Evolutionary conservation across 1,140 invertebrate species (phyloP), one percentile per base, ranked within the genome.

Genomic region (Temnothorax longispinosus): DNA sequence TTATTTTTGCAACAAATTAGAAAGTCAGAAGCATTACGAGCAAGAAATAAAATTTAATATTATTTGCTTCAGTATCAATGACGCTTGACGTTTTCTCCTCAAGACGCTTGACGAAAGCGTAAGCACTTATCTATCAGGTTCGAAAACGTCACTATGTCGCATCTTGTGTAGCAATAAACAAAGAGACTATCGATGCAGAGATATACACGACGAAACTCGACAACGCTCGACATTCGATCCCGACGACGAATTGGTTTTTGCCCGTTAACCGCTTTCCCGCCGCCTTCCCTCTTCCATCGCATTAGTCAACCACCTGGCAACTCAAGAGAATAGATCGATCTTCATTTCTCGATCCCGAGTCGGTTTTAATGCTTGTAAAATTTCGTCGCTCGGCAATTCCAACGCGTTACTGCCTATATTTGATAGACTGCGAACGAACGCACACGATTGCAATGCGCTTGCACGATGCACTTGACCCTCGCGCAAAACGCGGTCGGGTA

Each of bases 211-310:
- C 88, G 85, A 89, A 90, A 90, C 62, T 62, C 85, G 62, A 60
- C 82, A 84, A 82, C 50, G 87, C 52, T 86, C 84, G 85, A 91
- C 85, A 87, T 89, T 91, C 89, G 86, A 90, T 88, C 89, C 69
- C 89, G 87, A 77, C 86, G 75, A 90, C 87, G 90, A 91, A 91
- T 90, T 89, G 89, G 90, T 91, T 91, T 91, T 91, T 91, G 82
- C 89, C 77, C 89, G 89, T 88, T 91, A 88, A 91, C 82, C 84
- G 35, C 52, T 44, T 60, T 84, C 67, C 18, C 54, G 6, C 18
- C 3, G 10, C 67, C 27, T 41, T 50, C 3, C 54, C 76, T 60
- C 60, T 65, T 64, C 78, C 13, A 38, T 62, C 58, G 67, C 67
- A 91, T 91, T 91, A 91, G 90, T 87, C 90, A 85, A 88, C 77